Evolutionary conservation across 2,113 vertebrate genomes (phyloP), one percentile per base, ranked within the genome.

Genomic region (Burhinus oedicnemus): DNA sequence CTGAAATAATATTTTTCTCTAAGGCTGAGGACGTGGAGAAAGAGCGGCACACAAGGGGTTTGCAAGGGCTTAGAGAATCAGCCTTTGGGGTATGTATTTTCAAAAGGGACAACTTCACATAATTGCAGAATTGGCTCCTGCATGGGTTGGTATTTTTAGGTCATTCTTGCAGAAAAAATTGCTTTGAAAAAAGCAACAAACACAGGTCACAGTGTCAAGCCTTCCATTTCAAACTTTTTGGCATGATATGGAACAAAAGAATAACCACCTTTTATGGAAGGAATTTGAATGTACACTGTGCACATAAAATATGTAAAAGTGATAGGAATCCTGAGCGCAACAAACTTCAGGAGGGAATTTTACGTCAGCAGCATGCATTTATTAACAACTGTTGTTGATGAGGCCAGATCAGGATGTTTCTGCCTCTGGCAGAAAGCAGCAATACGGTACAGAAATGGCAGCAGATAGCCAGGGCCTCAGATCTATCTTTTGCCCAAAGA

Each of bases 141-240:
- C 7, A 15, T 15, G 49, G 12, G 14, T 30, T 58, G 14, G n/a
- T 30, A 5, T 49, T 47, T 85, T 87, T 38, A 81, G 20, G 42
- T 60, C 1, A 29, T 44, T 92, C 45, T 71, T 7, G 6, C 40
- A 65, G 58, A 72, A 96, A 96, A 77, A 7, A 17, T 11, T 55
- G 21, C 19, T 61, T 89, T 86, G 38, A 69, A 77, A 76, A 78
- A 68, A 61, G 36, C 51, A 66, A 34, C 4, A 22, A 30, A 22
- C 14, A 19, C 1, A n/a, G 36, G 45, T 55, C 66, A 64, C n/a
- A 10, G 52, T 14, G 25, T 51, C 0, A 0, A 76, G n/a, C 12
- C 44, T 71, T 76, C 68, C 8, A 40, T 60, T 64, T 66, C 44
- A 68, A 71, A n/a, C 30, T n/a, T 78, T 51, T 32, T 40, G 40